Evolutionary conservation across 2,888 invertebrate genomes (phyloP).

Genomic region (Liodrosophila aerea): DNA sequence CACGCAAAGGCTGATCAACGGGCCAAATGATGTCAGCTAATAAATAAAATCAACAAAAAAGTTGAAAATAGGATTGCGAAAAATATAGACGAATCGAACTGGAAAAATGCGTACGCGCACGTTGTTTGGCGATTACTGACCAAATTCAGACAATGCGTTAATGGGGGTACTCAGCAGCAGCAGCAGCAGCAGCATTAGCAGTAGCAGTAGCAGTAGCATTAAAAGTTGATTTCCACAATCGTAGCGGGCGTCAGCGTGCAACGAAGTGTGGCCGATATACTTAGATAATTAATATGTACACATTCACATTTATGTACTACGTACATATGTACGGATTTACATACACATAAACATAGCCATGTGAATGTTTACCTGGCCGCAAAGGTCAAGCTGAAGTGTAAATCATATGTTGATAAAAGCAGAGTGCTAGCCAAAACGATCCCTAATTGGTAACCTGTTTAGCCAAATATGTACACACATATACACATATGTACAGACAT

Average conservation of each 20-base stretch:
- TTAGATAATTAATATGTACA: conserved; percentile 31
- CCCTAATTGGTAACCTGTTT: conserved; percentile 21
- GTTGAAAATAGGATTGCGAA: conserved; percentile 22
- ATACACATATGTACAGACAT: background rate
- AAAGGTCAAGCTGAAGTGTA: conserved; percentile 64
- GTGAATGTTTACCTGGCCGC: conserved; percentile 9
- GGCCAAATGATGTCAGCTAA: conserved; percentile 65
- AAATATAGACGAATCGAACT: conserved; percentile 28
- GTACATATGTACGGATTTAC: background rate
- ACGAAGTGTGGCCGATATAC: conserved; percentile 47
- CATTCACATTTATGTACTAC: no score
- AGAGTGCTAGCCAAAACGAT: conserved; percentile 36
- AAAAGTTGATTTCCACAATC: conserved; percentile 47
- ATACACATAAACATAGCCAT: conserved; percentile 1
- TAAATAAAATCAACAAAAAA: conserved; percentile 19
- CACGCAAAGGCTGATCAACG: conserved; percentile 23
- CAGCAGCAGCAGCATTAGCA: conserved; percentile 25
- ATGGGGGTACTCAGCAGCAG: conserved; percentile 30
- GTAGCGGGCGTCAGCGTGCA: conserved; percentile 42
- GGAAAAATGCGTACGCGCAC: conserved; percentile 72
- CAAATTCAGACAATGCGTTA: conserved; percentile 54
- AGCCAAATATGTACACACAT: conserved; percentile 2
- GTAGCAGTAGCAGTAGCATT: conserved; percentile 2
- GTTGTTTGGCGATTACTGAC: conserved; percentile 68
- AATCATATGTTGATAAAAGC: conserved; percentile 48